These are phyloP conservation scores for Diglossa brunneiventris DNA, from an alignment of 2,113 vertebrate genomes.

Conservation along the genomic window DNA sequence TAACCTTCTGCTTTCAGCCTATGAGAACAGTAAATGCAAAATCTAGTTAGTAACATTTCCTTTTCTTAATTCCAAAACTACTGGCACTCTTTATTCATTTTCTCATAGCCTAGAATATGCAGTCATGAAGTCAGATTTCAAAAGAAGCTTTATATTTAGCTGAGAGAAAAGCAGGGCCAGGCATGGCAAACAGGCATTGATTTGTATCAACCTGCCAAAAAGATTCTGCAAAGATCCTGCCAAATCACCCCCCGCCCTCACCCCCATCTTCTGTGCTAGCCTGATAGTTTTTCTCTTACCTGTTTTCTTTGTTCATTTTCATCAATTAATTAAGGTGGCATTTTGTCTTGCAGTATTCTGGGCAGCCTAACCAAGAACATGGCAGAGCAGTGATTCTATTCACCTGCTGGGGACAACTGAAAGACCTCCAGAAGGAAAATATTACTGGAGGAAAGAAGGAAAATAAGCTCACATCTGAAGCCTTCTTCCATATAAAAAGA, in stretches of 20 bases:
- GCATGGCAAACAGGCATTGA: background rate
- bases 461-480: background rate
- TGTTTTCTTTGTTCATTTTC: background rate
- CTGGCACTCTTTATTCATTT: background rate
- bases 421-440: background rate
- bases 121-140: background rate
- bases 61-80: background rate
- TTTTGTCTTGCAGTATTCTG: background rate
- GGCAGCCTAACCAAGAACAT: background rate
- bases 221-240: background rate
- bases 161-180: background rate
- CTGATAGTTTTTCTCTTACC: background rate
- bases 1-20: background rate
- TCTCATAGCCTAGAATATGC: background rate
- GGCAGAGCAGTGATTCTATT: background rate
- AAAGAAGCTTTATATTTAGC: background rate
- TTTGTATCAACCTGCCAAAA: background rate
- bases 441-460: background rate
- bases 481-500: background rate
- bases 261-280: background rate
- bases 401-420: background rate
- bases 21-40: background rate
- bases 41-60: background rate
- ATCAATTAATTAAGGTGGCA: background rate
- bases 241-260: background rate